Evolutionary conservation across 1,140 invertebrate genomes (phyloP), one percentile per base, ranked within the genome.

Genomic region (Apis dorsata): DNA sequence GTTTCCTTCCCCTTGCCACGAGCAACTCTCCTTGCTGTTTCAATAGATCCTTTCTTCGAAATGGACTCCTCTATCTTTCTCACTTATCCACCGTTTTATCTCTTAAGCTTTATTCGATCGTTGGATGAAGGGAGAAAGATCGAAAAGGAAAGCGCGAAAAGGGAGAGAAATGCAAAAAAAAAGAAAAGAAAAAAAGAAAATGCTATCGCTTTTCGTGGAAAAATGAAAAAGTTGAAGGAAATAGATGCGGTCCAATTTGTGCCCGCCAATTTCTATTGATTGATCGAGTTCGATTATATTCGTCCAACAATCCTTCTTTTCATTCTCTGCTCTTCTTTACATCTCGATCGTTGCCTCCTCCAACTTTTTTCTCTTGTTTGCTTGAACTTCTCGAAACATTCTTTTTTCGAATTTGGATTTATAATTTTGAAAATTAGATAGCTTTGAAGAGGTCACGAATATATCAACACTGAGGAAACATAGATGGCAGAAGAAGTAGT

Each of bases 81-180:
- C 74, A 76, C 71, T 86, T 86, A 87, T 87, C 73, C 72, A 44
- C 72, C 72, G 66, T 80, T 86, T 87, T 87, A 86, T 87, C 85
- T 81, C 63, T 78, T 69, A 83, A 86, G 77, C 74, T 87, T 75
- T 80, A 81, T 85, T 86, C 84, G 85, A 86, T 88, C 85, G 78
- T 77, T 65, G 34, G 57, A 44, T 7, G 34, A 7, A 44, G 34
- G 59, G 82, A 63, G 60, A 68, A 70, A 72, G 60, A 78, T 57
- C 57, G 70, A 57, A 55, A 44, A 73, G 21, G n/a, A 69, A 63
- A 72, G 21, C 15, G 5, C 11, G 53, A 21, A 19, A 12, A 24
- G 17, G 34, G 57, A 21, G 8, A 34, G 34, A 17, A 34, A 53
- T 8, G 34, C 13, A 28, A 44, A n/a, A 17, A 13, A 63, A 2